Conservation (phyloP, 2,797 vertebrate genomes). For the Parambassis ranga region DNA sequence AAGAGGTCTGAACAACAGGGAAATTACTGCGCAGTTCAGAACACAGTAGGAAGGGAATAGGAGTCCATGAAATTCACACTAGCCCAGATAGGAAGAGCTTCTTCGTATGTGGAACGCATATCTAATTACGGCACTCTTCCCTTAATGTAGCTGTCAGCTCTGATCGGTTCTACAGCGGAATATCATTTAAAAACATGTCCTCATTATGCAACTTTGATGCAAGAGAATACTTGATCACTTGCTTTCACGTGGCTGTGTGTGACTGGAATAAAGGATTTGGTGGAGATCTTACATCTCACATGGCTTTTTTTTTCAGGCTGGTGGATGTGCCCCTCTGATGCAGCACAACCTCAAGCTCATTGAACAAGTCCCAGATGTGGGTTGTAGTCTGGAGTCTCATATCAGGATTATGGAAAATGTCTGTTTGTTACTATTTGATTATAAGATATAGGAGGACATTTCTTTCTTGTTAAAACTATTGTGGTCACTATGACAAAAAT, state of each 20-base stretch:
- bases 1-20: background rate
- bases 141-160: slow-evolving; percentile 43
- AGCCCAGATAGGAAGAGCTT: background rate
- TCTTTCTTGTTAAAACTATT: too few relatives aligned
- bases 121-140: slow-evolving; percentile 24
- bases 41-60: background rate
- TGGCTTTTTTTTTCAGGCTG: slow-evolving; percentile 30
- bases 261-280: slow-evolving; percentile 19
- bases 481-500: too few relatives aligned
- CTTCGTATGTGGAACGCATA: slow-evolving; percentile 14
- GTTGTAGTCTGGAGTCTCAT: slow-evolving; percentile 4
- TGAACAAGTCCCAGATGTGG: slow-evolving; percentile 12
- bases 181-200: slow-evolving; percentile 48
- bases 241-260: slow-evolving; percentile 29
- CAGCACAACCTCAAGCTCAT: slow-evolving; percentile 29
- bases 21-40: slow-evolving; percentile 7
- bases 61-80: slow-evolving; percentile 1
- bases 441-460: background rate
- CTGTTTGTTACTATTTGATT: background rate
- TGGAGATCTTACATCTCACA: slow-evolving; percentile 35
- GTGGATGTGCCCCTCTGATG: background rate
- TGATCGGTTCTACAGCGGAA: slow-evolving; percentile 19
- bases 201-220: slow-evolving; percentile 63
- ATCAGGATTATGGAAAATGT: background rate
- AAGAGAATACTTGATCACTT: slow-evolving; percentile 57